phyloP scores from a whole-genome alignment of 2,113 vertebrate species.

The Eurypyga helias region DNA sequence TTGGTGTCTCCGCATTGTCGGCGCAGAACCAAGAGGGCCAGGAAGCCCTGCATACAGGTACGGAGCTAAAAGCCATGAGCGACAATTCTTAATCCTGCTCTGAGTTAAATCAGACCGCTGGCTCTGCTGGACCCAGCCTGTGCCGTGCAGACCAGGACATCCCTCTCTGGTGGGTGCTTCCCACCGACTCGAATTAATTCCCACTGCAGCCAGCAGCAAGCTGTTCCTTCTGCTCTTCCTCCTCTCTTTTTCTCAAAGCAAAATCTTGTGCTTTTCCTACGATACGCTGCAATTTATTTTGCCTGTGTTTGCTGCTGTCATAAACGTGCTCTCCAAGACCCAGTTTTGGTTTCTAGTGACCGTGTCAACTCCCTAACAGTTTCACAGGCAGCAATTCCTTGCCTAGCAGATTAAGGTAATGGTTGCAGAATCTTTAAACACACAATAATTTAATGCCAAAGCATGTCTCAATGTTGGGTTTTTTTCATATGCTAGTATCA shows the following conservation, averaged over 20 bases:
- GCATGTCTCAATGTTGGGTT: not conserved
- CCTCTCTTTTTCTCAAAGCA: not conserved
- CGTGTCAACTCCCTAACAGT: not conserved
- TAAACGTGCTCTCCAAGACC: not conserved
- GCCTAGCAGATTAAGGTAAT: not conserved
- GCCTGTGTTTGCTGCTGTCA: not conserved
- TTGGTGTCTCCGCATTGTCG: fast-evolving
- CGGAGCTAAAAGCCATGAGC: not conserved
- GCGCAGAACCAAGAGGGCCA: not conserved
- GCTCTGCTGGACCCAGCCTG: not conserved
- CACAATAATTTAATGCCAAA: not conserved
- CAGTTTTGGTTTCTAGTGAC: not conserved
- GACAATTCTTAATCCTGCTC: not conserved
- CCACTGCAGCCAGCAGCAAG: not conserved
- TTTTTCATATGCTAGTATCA: not conserved
- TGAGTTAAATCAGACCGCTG: not conserved
- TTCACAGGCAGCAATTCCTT: not conserved
- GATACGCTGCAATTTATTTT: not conserved
- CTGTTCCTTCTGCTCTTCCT: not conserved
- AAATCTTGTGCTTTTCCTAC: not conserved
- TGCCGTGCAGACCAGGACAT: not conserved
- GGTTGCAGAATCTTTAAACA: not conserved
- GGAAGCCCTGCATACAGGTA: not conserved
- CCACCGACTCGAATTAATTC: not conserved
- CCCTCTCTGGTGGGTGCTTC: not conserved